Evolutionary conservation across 2,113 vertebrate genomes (phyloP).

Genomic region (Gymnorhina tibicen): DNA sequence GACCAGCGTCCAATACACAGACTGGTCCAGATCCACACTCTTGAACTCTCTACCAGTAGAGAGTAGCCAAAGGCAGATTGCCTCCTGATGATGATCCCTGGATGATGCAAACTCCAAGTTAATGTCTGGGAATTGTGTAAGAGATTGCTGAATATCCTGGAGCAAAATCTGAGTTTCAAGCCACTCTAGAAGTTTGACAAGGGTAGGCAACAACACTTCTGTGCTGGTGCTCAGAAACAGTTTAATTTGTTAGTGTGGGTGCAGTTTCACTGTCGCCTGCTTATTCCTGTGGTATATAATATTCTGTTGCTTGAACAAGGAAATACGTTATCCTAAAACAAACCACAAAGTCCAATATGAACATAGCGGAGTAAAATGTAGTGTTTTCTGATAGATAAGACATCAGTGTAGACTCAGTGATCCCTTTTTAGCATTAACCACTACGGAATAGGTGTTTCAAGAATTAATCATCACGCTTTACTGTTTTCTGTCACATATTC

Average conservation of each 20-base stretch:
- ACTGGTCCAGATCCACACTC: not conserved
- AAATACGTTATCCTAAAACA: not conserved
- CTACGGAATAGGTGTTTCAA: not conserved
- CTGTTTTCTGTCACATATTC: not conserved
- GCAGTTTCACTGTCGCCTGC: not conserved
- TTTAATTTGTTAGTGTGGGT: not conserved
- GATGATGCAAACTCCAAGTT: not conserved
- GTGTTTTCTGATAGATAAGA: not conserved
- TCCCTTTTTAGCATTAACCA: not conserved
- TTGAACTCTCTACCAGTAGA: not conserved
- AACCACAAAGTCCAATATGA: not conserved
- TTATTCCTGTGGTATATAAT: not conserved
- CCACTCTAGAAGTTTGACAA: not conserved
- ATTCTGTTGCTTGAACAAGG: not conserved
- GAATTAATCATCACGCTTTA: not conserved
- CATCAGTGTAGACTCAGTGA: not conserved
- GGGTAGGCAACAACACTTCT: not conserved
- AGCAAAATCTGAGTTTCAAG: not conserved
- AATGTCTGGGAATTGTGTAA: not conserved
- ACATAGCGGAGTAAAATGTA: not conserved
- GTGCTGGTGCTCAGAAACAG: not conserved
- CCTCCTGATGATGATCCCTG: rapidly evolving
- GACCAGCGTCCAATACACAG: not conserved
- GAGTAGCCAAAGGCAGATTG: not conserved
- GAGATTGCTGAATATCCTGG: not conserved